Conservation (phyloP, 2,888 invertebrate genomes). For the Xiphydria camelus region DNA sequence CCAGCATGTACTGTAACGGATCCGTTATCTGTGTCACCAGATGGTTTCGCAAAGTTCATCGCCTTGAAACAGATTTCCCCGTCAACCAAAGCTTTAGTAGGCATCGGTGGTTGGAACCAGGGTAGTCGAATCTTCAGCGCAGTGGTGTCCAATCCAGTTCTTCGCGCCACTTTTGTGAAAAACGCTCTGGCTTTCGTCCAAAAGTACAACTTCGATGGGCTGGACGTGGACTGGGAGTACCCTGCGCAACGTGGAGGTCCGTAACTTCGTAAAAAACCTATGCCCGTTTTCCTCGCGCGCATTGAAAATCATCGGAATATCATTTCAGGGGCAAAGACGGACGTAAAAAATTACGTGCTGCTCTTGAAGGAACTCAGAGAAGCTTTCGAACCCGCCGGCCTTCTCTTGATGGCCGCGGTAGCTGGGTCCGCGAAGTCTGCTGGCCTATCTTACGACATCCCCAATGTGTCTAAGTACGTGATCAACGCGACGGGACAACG, state of each 20-base stretch:
- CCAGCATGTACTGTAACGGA: too few species aligned
- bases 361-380: slow-evolving; percentile 63
- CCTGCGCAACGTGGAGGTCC: slow-evolving; percentile 65
- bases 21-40: too few species aligned
- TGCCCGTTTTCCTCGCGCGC: too few species aligned
- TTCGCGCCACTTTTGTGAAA: slow-evolving; percentile 62
- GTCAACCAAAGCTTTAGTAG: slow-evolving; percentile 62
- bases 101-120: slow-evolving; percentile 70
- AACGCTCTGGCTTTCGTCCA: slow-evolving; percentile 62
- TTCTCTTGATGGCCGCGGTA: slow-evolving; percentile 44
- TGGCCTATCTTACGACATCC: slow-evolving; percentile 65
- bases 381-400: slow-evolving; percentile 61
- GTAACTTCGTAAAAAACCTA: slow-evolving; percentile 64
- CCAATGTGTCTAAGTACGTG: slow-evolving; percentile 63
- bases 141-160: slow-evolving; percentile 57
- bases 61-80: slow-evolving; percentile 61
- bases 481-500: too few species aligned
- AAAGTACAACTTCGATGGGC: slow-evolving; percentile 68
- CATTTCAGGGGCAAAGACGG: slow-evolving; percentile 29
- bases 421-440: slow-evolving; percentile 61
- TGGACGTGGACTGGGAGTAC: slow-evolving; percentile 77
- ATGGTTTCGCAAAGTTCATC: slow-evolving; percentile 61
- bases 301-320: not conserved
- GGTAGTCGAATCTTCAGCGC: slow-evolving; percentile 63
- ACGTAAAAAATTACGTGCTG: slow-evolving; percentile 60